Evolutionary conservation across 1,140 invertebrate species (phyloP).

Genomic region (Apis dorsata): DNA sequence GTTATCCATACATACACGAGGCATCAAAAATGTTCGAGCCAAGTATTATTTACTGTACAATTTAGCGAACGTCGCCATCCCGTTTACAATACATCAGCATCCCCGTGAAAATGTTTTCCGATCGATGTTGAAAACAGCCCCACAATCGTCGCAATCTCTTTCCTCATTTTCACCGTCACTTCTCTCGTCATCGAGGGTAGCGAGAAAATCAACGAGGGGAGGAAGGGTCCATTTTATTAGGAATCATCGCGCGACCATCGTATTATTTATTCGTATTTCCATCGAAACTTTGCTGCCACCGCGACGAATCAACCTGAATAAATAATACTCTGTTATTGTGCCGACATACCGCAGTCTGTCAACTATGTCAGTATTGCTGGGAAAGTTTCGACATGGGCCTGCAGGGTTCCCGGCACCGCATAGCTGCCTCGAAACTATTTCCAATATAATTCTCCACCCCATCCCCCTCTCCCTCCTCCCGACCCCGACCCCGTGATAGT

Average conservation of each 20-base stretch:
- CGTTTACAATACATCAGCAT: background rate
- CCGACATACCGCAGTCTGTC: slow-evolving; percentile 39
- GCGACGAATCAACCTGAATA: slow-evolving; percentile 43
- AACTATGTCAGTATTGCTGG: slow-evolving; percentile 41
- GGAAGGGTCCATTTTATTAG: background rate
- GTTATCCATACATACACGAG: too few species aligned
- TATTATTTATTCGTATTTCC: slow-evolving; percentile 50
- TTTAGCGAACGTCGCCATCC: background rate
- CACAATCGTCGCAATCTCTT: background rate
- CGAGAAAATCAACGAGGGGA: background rate
- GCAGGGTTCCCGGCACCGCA: slow-evolving; percentile 30
- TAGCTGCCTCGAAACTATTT: slow-evolving; percentile 61
- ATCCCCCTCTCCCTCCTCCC: too few species aligned
- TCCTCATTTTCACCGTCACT: background rate
- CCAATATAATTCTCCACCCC: slow-evolving; percentile 61
- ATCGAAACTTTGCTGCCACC: slow-evolving; percentile 43
- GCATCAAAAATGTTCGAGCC: background rate
- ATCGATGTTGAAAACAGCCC: background rate
- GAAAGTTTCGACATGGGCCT: slow-evolving; percentile 43
- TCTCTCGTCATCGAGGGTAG: background rate
- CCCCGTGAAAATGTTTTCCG: background rate
- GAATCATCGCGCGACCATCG: slow-evolving; percentile 41
- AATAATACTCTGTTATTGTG: slow-evolving; percentile 63
- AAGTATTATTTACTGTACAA: slow-evolving; percentile 3
- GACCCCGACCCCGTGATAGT: background rate